Conservation (phyloP, 1,140 invertebrate species). For the Drosophila carrolli region DNA sequence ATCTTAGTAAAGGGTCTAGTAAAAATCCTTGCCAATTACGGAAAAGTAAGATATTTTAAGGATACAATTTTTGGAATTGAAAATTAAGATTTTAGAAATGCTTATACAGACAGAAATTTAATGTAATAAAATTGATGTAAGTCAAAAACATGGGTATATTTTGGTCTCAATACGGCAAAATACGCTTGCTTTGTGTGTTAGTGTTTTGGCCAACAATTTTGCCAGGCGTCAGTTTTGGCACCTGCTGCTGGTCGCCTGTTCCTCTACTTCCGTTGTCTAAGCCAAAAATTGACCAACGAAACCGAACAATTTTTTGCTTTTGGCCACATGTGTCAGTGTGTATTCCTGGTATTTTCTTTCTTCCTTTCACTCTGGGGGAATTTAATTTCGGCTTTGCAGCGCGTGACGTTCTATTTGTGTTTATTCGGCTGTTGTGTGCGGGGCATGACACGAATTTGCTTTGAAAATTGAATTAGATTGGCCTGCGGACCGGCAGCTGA, state of each 20-base stretch:
- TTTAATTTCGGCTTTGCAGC: slow-evolving; percentile 75
- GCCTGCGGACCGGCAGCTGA: slow-evolving; percentile 70
- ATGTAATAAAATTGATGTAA: too few species aligned
- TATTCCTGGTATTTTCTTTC: slow-evolving; percentile 38
- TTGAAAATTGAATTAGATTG: slow-evolving; percentile 79
- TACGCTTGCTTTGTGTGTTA: slow-evolving; percentile 37
- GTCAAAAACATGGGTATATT: slow-evolving; percentile 6
- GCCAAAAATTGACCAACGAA: slow-evolving; percentile 46
- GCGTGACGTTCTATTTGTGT: slow-evolving; percentile 68
- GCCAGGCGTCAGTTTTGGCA: slow-evolving; percentile 71
- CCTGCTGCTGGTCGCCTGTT: slow-evolving; percentile 72
- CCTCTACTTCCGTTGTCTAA: slow-evolving; percentile 58
- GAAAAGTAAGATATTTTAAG: too few species aligned
- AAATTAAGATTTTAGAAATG: too few species aligned
- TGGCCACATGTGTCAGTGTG: slow-evolving; percentile 38
- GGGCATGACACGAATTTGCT: slow-evolving; percentile 70
- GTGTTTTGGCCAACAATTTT: slow-evolving; percentile 69
- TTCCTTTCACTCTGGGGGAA: slow-evolving; percentile 37
- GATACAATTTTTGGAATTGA: too few species aligned
- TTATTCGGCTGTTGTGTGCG: slow-evolving; percentile 36
- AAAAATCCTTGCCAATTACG: too few species aligned
- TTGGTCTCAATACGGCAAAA: neutral
- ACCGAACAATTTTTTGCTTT: slow-evolving; percentile 13
- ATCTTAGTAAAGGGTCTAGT: too few species aligned
- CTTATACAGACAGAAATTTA: too few species aligned